phyloP scores from a whole-genome alignment of 1,140 invertebrate species.

The Brachionus koreanus region DNA sequence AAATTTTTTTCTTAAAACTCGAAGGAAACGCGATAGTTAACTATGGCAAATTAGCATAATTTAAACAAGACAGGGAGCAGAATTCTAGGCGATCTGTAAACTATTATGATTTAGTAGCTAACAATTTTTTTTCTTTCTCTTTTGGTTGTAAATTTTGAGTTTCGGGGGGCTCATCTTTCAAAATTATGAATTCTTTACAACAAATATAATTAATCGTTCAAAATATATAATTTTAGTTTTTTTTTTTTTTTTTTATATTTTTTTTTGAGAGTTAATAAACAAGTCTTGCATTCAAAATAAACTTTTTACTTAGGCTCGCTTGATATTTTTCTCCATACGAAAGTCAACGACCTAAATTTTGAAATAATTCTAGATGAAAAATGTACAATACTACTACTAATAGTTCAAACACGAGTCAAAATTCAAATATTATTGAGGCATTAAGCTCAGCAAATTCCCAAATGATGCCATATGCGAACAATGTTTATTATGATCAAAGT shows the following conservation, averaged over 20 bases:
- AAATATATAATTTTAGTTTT: not conserved
- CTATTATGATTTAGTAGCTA: not conserved
- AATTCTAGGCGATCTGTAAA: not conserved
- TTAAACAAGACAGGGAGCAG: not conserved
- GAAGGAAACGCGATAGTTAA: not conserved
- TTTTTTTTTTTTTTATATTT: not conserved
- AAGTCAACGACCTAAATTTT: not conserved
- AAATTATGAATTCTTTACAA: not conserved
- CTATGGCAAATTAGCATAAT: not conserved
- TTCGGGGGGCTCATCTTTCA: conserved; percentile 2
- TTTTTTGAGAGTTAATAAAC: conserved; percentile 5
- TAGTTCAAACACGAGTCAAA: conserved; percentile 4
- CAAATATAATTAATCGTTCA: conserved; percentile 10
- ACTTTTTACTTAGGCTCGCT: not conserved
- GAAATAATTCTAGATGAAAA: conserved; percentile 13
- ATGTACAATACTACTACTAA: not conserved
- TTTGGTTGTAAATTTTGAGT: not conserved
- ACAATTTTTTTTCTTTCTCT: not conserved
- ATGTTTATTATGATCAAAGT: conserved; percentile 1
- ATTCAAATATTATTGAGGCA: not conserved
- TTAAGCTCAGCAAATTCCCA: not conserved
- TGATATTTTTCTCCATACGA: not conserved
- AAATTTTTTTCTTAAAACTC: not conserved
- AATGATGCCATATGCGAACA: not conserved
- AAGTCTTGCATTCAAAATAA: not conserved